Conservation (phyloP, 2,888 invertebrate genomes). For the Dyspetes luteomarginatus region DNA sequence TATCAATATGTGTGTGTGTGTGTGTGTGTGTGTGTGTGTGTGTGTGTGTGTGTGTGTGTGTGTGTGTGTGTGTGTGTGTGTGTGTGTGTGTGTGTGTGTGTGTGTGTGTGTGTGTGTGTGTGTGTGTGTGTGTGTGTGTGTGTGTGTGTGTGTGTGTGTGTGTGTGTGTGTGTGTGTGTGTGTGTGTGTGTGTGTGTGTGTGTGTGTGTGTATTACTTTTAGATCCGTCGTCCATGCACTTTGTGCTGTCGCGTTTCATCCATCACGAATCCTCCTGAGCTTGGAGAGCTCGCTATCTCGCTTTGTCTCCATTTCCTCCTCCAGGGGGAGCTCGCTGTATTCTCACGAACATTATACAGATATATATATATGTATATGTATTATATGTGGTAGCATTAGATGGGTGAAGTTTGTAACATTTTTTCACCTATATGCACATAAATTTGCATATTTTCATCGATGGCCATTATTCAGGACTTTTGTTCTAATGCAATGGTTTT, state of each 20-base stretch:
- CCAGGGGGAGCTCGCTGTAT: not conserved
- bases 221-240: slow-evolving; percentile 1
- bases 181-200: not conserved
- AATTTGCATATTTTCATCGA: no score
- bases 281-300: slow-evolving; percentile 14
- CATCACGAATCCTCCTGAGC: not conserved
- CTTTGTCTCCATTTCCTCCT: slow-evolving; percentile 21
- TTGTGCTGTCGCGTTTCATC: slow-evolving; percentile 26
- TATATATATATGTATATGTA: not conserved
- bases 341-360: not conserved
- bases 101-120: not conserved
- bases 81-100: not conserved
- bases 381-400: no score
- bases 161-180: not conserved
- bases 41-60: not conserved
- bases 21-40: not conserved
- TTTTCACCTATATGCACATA: no score
- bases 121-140: not conserved
- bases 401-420: no score
- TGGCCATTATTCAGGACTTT: no score
- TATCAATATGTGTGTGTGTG: not conserved
- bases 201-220: not conserved
- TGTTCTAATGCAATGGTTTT: no score
- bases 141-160: not conserved
- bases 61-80: not conserved